Evolutionary conservation across 2,797 vertebrate genomes (phyloP), one percentile per base, ranked within the genome.

Genomic region (Rallus crepitans): DNA sequence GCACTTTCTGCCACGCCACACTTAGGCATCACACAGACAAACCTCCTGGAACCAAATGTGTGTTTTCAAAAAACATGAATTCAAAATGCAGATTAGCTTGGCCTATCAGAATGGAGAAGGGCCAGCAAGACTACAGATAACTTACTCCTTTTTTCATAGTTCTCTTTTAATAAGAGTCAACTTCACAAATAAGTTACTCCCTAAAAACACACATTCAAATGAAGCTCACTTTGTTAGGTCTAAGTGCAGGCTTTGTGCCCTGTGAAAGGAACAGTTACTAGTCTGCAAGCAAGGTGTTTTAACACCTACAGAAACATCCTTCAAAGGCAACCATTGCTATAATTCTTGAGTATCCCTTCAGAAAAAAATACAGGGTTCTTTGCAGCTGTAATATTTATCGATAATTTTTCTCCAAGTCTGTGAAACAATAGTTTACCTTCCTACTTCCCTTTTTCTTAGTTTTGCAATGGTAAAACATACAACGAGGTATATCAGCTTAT

Each of bases 191-290:
- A 73, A 92, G 93, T 70, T 82, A 87, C 77, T 69, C 88, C 89
- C 86, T 82, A 89, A 94, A 93, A 94, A 48, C 45, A 82, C 56
- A 94, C 59, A 82, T 18, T 56, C 56, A 87, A 86, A 87, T 3
- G 0, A 77, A 82, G 63, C 55, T 89, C 70, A 76, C 63, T 50
- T 84, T 70, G 52, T 52, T 70, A 72, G 39, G 25, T 70, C 59
- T 55, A 52, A 84, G 21, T 0, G 0, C 19, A 84, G 77, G 76
- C 73, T 88, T 63, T 57, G 35, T 55, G 75, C 63, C 71, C 52
- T 64, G 0, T 5, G 6, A 64, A 75, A 85, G 18, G 60, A 89
- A n/a, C 30, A 80, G 37, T 27, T 66, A 56, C 48, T 14, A 70
- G 25, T 24, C 59, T 73, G 52, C 33, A 73, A 79, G 47, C n/a